A percentile compares a stretch with the other conserved stretches of the same genome.
phyloP scores from a whole-genome alignment of 2,888 invertebrate genomes.

The Caenorhabditis drosophilae region DNA sequence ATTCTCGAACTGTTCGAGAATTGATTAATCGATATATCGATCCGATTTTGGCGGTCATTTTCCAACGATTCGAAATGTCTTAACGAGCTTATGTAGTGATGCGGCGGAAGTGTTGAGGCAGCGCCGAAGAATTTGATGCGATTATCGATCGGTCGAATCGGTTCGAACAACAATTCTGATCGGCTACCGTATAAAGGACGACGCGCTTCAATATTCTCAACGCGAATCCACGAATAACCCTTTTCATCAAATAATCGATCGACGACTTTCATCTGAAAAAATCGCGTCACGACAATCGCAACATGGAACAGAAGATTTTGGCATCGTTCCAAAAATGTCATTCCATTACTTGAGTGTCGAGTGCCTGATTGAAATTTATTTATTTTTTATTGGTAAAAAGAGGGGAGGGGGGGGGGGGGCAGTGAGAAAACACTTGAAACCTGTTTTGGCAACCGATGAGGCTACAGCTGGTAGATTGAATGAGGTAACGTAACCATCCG shows the following conservation, averaged over 20 bases:
- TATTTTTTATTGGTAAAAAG: neutral
- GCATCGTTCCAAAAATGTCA: conserved; percentile 52
- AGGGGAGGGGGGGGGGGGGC: no score
- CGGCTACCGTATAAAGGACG: conserved; percentile 60
- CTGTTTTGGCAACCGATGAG: conserved; percentile 57
- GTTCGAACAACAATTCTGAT: conserved; percentile 59
- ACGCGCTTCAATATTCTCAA: conserved; percentile 53
- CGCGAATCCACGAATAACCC: conserved; percentile 42
- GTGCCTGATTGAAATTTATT: conserved; percentile 48
- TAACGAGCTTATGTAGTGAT: no score
- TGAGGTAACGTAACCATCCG: conserved; percentile 62
- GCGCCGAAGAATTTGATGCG: conserved; percentile 63
- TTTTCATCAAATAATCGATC: conserved; percentile 45
- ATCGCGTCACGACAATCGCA: conserved; percentile 49
- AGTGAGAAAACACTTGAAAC: conserved; percentile 32
- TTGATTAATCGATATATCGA: no score
- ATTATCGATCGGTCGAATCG: conserved; percentile 60
- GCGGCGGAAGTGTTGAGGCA: conserved; percentile 49
- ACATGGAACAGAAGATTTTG: conserved; percentile 56
- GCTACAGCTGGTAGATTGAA: conserved; percentile 60
- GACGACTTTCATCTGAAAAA: conserved; percentile 51
- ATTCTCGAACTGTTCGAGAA: no score
- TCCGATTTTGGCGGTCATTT: no score
- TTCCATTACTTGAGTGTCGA: conserved; percentile 44
- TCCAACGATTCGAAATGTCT: no score